phyloP scores from a whole-genome alignment of 2,888 invertebrate genomes.

The Limnephilus rhombicus region DNA sequence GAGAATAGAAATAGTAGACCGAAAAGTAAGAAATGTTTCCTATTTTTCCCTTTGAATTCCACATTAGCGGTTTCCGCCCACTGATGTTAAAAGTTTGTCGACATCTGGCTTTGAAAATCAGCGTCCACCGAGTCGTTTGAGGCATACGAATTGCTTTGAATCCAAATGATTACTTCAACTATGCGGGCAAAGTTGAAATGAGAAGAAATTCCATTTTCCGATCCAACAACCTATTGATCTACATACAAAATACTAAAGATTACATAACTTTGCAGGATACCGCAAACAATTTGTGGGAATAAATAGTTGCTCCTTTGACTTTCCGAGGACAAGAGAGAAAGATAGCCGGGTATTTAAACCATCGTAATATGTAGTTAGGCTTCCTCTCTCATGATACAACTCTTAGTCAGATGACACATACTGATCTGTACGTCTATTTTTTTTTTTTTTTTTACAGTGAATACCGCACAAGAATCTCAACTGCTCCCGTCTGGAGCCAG shows the following conservation, averaged over 20 bases:
- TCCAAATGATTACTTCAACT: neutral
- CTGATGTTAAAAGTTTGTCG: neutral
- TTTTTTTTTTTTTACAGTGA: too few species aligned
- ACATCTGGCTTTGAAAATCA: slow-evolving; percentile 6
- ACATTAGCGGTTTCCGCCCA: neutral
- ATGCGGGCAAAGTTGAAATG: neutral
- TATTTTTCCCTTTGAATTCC: neutral
- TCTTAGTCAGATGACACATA: too few species aligned
- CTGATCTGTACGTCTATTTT: too few species aligned
- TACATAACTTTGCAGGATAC: neutral
- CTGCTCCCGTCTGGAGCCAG: too few species aligned
- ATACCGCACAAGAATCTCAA: too few species aligned
- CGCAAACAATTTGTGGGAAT: neutral
- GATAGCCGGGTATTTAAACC: too few species aligned
- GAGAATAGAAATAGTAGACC: neutral
- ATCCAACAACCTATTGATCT: neutral
- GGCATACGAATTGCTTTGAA: slow-evolving; percentile 1
- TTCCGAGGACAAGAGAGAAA: too few species aligned
- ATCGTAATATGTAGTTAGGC: too few species aligned
- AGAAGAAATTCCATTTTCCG: neutral
- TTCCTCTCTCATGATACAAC: too few species aligned
- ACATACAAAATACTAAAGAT: neutral
- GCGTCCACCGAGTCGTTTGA: neutral
- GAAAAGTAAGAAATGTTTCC: neutral
- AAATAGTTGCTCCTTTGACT: too few species aligned